Evolutionary conservation across 2,113 vertebrate genomes (phyloP), one percentile per base, ranked within the genome.

Genomic region (Plecturocebus donacophilus): DNA sequence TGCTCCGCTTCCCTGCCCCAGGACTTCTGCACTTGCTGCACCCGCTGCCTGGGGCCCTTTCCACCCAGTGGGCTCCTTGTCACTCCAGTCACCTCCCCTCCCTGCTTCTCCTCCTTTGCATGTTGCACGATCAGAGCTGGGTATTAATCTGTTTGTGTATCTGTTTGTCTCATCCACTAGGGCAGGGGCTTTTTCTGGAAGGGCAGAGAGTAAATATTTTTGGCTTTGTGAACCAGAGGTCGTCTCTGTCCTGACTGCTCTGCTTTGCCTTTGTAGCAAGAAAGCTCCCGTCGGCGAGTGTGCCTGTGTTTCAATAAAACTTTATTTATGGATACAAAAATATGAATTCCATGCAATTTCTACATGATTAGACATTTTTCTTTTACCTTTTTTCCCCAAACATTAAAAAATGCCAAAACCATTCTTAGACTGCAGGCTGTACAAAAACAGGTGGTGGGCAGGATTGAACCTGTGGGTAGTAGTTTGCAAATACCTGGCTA

Each of bases 391-490:
- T 4, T 25, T 9, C 27, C 27, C 12, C 3, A 52, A 20, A 2
- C 14, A 30, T 66, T 93, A 68, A 76, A 91, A 66, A 61, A 47
- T 1, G 1, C 73, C 64, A 70, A 38, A 70, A 79, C 66, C 58
- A 20, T 20, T 16, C 35, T 52, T 80, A n/a, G 82, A 45, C 76
- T 32, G 8, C 5, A 6, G n/a, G 83, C 40, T 45, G 12, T 20
- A 49, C 45, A n/a, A 8, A 94, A 66, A 13, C 23, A 32, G 92
- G 85, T 0, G 0, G 25, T 1, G 4, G 49, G 42, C 45, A 47
- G 17, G 38, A 12, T 25, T 71, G 47, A 58, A 52, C 14, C 45
- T 0, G 0, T 30, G 38, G 12, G 52, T 23, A 0, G 6, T 1
- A 73, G 61, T 25, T 38, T 40, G 52, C 3, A 4, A 7, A 1